Percentiles rank a stretch among this genome's conserved stretches.
These are phyloP conservation scores for Crepidodera aurea DNA, from an alignment of 2,888 invertebrate genomes.

Conservation along the genomic window DNA sequence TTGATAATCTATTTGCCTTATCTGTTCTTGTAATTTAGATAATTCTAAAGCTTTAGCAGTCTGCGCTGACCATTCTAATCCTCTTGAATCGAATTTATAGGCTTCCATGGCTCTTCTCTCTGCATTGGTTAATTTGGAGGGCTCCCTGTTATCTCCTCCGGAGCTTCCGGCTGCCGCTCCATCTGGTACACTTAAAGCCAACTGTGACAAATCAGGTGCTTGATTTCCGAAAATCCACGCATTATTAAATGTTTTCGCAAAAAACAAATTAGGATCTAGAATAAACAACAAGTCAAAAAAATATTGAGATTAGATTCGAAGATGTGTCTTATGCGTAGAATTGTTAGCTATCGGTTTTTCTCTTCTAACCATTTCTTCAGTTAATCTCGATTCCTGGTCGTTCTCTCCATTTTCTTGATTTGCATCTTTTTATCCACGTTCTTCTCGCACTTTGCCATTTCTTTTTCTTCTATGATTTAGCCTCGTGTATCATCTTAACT, in stretches of 20 bases:
- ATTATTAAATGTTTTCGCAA: constrained; percentile 62
- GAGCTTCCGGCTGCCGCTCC: constrained; percentile 62
- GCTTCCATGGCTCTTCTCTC: constrained; percentile 83
- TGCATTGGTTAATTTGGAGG: constrained; percentile 69
- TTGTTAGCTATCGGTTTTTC: no score
- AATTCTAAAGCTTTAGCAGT: constrained; percentile 95
- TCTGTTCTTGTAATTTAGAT: constrained; percentile 90
- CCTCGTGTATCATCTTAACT: no score
- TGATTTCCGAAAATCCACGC: constrained; percentile 90
- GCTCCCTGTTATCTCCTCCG: constrained; percentile 65
- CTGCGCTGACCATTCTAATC: constrained; percentile 95
- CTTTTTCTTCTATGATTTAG: no score
- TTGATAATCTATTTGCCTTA: constrained; percentile 87
- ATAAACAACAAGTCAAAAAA: constrained; percentile 8
- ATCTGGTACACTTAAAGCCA: constrained; percentile 63
- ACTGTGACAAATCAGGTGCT: constrained; percentile 64
- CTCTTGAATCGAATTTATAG: constrained; percentile 93
- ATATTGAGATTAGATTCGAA: constrained; percentile 11
- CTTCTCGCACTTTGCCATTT: no score
- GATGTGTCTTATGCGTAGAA: constrained; percentile 1
- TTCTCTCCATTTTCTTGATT: no score
- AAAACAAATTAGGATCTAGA: constrained; percentile 4
- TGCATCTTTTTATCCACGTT: no score
- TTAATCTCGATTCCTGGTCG: no score
- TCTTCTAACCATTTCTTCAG: no score